phyloP scores from a whole-genome alignment of 2,888 invertebrate genomes.

The Aquatica leii region DNA sequence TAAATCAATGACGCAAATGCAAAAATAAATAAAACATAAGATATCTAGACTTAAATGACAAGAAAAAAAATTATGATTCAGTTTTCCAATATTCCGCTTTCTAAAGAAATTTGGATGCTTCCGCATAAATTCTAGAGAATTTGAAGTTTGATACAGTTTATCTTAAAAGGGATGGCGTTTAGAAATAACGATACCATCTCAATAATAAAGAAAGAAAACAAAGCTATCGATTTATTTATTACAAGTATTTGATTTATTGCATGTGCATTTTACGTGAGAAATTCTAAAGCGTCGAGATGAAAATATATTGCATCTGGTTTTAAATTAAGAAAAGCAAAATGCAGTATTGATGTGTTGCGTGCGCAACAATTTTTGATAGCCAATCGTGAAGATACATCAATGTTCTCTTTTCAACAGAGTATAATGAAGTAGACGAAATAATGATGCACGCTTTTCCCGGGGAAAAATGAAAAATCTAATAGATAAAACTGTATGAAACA shows the following conservation, averaged over 20 bases:
- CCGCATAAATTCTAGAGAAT: slow-evolving; percentile 11
- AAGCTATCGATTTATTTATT: too few species aligned
- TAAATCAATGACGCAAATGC: too few species aligned
- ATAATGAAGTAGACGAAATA: too few species aligned
- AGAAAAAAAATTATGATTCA: slow-evolving; percentile 10
- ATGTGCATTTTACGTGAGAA: too few species aligned
- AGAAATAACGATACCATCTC: slow-evolving; percentile 1
- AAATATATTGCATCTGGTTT: slow-evolving; percentile 37
- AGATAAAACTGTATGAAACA: too few species aligned
- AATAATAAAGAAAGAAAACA: neutral
- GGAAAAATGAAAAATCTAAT: too few species aligned
- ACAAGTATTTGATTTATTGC: too few species aligned
- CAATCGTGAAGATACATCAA: too few species aligned
- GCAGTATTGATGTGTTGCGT: slow-evolving; percentile 53
- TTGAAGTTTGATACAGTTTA: slow-evolving; percentile 15
- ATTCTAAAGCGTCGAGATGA: neutral
- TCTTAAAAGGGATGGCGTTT: slow-evolving; percentile 10
- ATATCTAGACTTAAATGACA: too few species aligned
- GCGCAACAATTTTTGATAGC: slow-evolving; percentile 42
- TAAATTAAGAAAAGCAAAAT: slow-evolving; percentile 37
- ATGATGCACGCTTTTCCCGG: too few species aligned
- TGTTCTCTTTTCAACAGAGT: too few species aligned
- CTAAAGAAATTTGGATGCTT: slow-evolving; percentile 10
- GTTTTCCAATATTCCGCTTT: neutral
- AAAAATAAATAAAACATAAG: too few species aligned